Base-by-base conservation (phyloP, 2,113 vertebrate species). In the Ellobius talpinus region DNA sequence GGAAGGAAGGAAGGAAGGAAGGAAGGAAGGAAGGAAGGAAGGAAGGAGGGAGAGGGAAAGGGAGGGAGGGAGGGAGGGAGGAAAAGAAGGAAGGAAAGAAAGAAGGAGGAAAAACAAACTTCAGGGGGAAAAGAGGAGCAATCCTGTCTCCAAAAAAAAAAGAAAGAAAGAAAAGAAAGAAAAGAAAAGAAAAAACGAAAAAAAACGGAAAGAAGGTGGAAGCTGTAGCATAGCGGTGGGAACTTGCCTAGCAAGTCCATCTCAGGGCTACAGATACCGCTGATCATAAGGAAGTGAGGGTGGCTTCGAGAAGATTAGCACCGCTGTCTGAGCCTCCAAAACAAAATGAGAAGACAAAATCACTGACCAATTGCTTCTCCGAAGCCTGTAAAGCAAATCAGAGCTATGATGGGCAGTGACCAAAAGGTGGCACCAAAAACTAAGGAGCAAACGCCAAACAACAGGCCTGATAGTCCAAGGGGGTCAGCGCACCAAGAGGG, bases 391-490 rank as follows among this genome's bases (percentile, higher is more conserved):
- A 91, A 45, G 47, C 6, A 47, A 85, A n/a, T 58, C n/a, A 52
- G 45, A 23, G 21, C 36, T 33, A 74, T 74, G 42, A 68, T 72
- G 11, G 7, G 0, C 45, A 7, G 10, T n/a, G 86, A 47, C 93
- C 97, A 97, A 86, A 29, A 96, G 97, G 47, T 92, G 97, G 45
- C 93, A 7, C 86, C n/a, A 89, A 73, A 96, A 77, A 78, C 89
- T n/a, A 87, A 90, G 58, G 45, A 1, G 10, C 90, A 68, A 65
- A 29, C 11, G 7, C 74, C 0, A 39, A 16, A 2, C 36, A 0
- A n/a, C 5, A 13, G 36, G 36, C 21, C 36, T 8, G 52, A 3
- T n/a, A 16, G n/a, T 39, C 21, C 10, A 74, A 26, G 23, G 39
- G 33, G 4, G 3, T 55, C 78, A 24, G 50, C 24, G 31, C 47